Conservation (phyloP, 2,797 vertebrate genomes). For the Coreius guichenoti region DNA sequence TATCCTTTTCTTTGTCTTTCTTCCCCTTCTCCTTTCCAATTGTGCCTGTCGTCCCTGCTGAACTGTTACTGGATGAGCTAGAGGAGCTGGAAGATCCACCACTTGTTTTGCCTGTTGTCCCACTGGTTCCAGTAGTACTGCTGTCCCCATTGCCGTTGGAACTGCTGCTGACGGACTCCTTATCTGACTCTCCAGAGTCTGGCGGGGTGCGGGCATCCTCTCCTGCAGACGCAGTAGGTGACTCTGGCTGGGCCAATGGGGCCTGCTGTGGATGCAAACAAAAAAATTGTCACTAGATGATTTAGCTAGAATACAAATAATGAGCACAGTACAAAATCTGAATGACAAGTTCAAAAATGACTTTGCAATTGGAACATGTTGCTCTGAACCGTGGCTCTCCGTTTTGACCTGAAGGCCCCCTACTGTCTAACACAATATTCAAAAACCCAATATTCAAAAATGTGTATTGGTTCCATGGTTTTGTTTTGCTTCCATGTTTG, state of each 20-base stretch:
- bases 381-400: too few relatives aligned
- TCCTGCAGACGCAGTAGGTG: constrained; percentile 90
- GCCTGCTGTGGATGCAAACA: constrained; percentile 76
- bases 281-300: background rate
- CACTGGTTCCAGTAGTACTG: constrained; percentile 58
- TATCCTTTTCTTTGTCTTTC: constrained; percentile 78
- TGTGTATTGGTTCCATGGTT: too few relatives aligned
- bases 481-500: background rate
- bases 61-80: constrained; percentile 76
- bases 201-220: constrained; percentile 89
- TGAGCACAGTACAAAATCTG: background rate
- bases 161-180: constrained; percentile 96
- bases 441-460: background rate
- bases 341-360: too few relatives aligned
- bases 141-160: constrained; percentile 86
- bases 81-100: constrained; percentile 76
- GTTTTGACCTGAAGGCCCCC: background rate
- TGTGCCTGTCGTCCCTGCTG: constrained; percentile 58
- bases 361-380: background rate
- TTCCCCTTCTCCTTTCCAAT: constrained; percentile 74
- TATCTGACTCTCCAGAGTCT: constrained; percentile 94
- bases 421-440: background rate
- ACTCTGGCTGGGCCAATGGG: constrained; percentile 93
- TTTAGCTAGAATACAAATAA: background rate
- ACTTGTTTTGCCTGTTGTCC: constrained; percentile 70